A percentile compares a stretch with the other conserved stretches of the same genome.
phyloP scores from a whole-genome alignment of 2,797 vertebrate genomes.

The Malurus splendens region DNA sequence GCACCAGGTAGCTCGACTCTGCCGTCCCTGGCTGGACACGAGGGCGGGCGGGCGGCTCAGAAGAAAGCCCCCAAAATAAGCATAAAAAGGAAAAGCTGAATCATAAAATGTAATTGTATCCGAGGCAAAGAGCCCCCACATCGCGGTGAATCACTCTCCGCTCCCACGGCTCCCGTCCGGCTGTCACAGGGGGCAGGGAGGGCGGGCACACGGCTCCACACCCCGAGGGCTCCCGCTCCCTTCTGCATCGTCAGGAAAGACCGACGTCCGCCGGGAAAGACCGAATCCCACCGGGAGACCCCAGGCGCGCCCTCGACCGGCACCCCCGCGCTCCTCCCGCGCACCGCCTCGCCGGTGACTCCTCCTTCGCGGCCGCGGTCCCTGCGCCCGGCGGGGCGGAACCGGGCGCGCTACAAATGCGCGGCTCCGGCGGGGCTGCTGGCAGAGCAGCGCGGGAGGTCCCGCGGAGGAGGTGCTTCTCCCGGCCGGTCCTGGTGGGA shows the following conservation, averaged over 20 bases:
- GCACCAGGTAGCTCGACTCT: background rate
- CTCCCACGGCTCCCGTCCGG: background rate
- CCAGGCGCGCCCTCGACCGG: background rate
- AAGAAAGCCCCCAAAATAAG: background rate
- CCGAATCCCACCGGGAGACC: background rate
- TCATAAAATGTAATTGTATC: background rate
- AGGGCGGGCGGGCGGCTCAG: background rate
- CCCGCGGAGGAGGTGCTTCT: accelerated
- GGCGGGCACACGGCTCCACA: background rate
- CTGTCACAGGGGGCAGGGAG: background rate
- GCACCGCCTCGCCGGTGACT: background rate
- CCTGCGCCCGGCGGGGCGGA: background rate
- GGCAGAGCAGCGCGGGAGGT: accelerated
- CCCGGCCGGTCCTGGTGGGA: accelerated
- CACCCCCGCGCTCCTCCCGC: background rate
- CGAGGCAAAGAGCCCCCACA: background rate
- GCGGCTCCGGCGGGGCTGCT: accelerated
- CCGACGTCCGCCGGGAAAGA: background rate
- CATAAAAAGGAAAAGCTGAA: background rate
- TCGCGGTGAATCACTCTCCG: background rate
- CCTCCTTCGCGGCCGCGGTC: background rate
- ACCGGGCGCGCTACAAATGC: background rate
- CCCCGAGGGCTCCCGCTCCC: accelerated
- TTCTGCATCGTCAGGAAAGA: background rate
- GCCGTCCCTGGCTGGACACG: background rate